These are phyloP conservation scores for Lasioglossum oenotherae DNA, from an alignment of 2,888 invertebrate genomes.

Conservation along the genomic window DNA sequence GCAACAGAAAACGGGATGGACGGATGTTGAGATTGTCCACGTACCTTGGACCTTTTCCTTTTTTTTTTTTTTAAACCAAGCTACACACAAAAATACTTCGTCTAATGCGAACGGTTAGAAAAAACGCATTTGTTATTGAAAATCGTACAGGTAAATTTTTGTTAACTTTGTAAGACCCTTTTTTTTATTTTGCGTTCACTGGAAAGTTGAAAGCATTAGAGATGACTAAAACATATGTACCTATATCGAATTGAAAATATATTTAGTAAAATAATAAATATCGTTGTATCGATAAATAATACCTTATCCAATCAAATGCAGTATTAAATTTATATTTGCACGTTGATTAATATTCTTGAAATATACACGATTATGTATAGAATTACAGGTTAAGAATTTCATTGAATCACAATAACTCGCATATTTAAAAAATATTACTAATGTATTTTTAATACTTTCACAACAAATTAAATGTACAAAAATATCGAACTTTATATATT, in stretches of 20 bases:
- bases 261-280: conserved; percentile 20
- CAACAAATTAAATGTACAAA: background rate
- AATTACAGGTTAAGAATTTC: background rate
- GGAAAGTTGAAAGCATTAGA: conserved; percentile 20
- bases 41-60: background rate
- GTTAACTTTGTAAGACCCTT: conserved; percentile 4
- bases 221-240: conserved; percentile 28
- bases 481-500: background rate
- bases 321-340: background rate
- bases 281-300: background rate
- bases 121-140: conserved; percentile 34
- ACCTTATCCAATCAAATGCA: background rate
- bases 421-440: background rate
- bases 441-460: conserved; percentile 1
- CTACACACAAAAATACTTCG: background rate
- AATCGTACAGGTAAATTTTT: background rate
- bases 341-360: background rate
- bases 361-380: background rate
- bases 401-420: background rate
- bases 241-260: conserved; percentile 23
- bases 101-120: conserved; percentile 14
- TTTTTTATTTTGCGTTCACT: conserved; percentile 16
- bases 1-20: background rate
- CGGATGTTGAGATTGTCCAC: background rate
- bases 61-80: background rate